Evolutionary conservation across 2,113 vertebrate genomes (phyloP), one percentile per base, ranked within the genome.

Genomic region (Silurus asotus): DNA sequence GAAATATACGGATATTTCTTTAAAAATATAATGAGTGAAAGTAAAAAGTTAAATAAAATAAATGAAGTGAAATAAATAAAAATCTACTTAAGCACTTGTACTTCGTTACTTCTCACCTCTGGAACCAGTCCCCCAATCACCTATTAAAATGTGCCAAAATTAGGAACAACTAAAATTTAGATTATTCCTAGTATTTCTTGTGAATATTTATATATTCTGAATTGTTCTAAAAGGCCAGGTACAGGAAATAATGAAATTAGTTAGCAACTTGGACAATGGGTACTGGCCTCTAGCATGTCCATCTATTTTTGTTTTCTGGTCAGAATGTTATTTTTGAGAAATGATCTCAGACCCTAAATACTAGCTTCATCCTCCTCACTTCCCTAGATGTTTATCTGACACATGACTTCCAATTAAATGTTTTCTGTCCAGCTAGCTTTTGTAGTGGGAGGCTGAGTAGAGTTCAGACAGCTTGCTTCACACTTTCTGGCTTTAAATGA

Each of bases 301-400:
- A 83, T 51, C 72, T 87, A 67, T 58, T 49, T 10, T 28, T 59
- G 82, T 58, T 17, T 67, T 84, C 51, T 75, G 76, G 51, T 56
- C 62, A 67, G 51, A 37, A 79, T 20, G 19, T 45, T 78, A 62
- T 85, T 82, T 75, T n/a, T 62, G 13, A 65, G 59, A 58, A 37
- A 81, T 81, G 45, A 81, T 59, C 51, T 61, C 85, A 84, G 55
- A 62, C 53, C 59, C 82, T 86, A 76, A 80, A 19, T 64, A 75
- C 45, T 56, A 23, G 62, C 45, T 89, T 87, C 45, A 81, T 56
- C 62, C 72, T 61, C 37, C 64, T 61, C 72, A 49, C 64, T 74
- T 87, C 6, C 76, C 61, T 70, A 72, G 48, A 69, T 76, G 72
- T 55, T 67, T 70, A 59, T 14, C n/a, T 85, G 48, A n/a, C 70